Evolutionary conservation across 2,113 vertebrate genomes (phyloP), one percentile per base, ranked within the genome.

Genomic region (Diadophis punctatus): DNA sequence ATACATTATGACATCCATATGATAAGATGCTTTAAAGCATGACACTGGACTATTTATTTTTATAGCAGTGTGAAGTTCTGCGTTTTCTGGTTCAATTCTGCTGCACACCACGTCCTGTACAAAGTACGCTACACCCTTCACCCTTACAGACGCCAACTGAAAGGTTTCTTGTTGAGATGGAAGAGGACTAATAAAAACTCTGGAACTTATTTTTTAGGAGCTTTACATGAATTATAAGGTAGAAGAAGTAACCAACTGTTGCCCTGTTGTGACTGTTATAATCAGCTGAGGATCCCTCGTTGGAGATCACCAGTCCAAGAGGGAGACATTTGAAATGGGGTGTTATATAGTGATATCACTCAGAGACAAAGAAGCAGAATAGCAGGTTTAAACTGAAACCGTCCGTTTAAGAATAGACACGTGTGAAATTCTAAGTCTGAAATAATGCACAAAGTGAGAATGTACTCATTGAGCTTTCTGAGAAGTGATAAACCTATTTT

Each of bases 41-140:
- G 85, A 74, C 3, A 7, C 53, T 88, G 23, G 48, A 89, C 92
- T 90, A 63, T 93, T 91, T 84, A 92, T 51, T 49, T 93, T 87
- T 63, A 56, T 30, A 90, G n/a, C 90, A 60, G 91, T 92, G 91
- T 92, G 91, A 92, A 90, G 58, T 90, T 93, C 51, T 93, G 93
- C 58, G 49, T 90, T 74, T 90, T 84, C 30, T 84, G 93, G 39
- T 51, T 34, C 39, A 86, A 53, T 68, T 53, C 18, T 27, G 86
- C 89, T 86, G 56, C 86, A 30, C 49, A 49, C 85, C 84, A 30
- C 20, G 18, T 39, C 39, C 39, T 25, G 30, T 80, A 46, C 20
- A n/a, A 16, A 63, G 55, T 80, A 92, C 86, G 88, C 86, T 88
- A 87, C n/a, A 88, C 60, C 34, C 60, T 90, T 14, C 52, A 85